Base-by-base conservation (phyloP, 1,140 invertebrate genomes). In the Solenopsis fugax region DNA sequence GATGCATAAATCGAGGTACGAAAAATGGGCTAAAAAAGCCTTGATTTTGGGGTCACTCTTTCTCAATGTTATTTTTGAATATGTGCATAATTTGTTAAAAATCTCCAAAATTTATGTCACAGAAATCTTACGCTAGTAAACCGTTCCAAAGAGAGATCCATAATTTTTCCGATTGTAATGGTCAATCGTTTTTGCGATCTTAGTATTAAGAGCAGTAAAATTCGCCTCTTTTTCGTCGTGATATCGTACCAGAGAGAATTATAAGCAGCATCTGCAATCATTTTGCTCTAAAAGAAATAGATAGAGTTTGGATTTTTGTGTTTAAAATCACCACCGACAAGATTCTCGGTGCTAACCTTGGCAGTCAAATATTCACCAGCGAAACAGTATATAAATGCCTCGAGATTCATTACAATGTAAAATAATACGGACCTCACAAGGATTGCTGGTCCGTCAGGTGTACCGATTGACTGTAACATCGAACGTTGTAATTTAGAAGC, bases 311-410 rank as follows among this genome's bases (percentile, higher is more conserved):
- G 2, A 56, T 21, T 16, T 18, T 1, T 12, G 7, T 21, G 12
- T 65, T 60, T 9, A n/a, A 54, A 21, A 37, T 34, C 13, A 9
- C 12, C 7, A 12, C 41, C 4, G 41, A 12, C 5, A 21, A 7
- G 6, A 10, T 50, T 64, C 16, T 48, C 5, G 6, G 9, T 13
- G 37, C 86, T n/a, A 60, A 88, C 88, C 75, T 88, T 88, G 16
- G 62, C 60, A 13, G 0, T 88, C 12, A 88, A 29, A 21, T 86
- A 88, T 88, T 88, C 82, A 54, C 87, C 87, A 3, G 75, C 87
- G 21, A 73, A 86, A 50, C 82, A 88, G 24, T 80, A 84, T 50
- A 76, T 76, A 29, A 86, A 88, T 10, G 87, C 84, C 18, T 86
- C 84, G 16, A 78, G 58, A 18, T 80, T 86, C 13, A 73, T 69